Conservation (phyloP, 2,888 invertebrate species). For the Epinotia bilunana region DNA sequence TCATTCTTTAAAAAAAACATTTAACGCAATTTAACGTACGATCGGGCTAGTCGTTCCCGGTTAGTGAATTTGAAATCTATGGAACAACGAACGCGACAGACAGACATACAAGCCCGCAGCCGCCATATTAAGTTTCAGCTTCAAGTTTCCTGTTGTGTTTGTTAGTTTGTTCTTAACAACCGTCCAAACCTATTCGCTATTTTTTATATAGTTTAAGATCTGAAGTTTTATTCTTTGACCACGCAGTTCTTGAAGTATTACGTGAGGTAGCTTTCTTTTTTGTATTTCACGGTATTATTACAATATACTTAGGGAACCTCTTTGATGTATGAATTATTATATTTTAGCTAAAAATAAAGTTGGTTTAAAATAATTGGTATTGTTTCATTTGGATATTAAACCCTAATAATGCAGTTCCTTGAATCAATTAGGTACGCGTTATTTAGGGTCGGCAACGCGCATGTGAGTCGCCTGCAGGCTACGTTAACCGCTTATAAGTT, state of each 20-base stretch:
- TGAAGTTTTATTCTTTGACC: conserved; percentile 55
- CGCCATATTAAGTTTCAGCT: conserved; percentile 42
- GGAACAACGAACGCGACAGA: conserved; percentile 11
- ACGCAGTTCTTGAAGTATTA: conserved; percentile 59
- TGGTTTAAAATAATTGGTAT: conserved; percentile 77
- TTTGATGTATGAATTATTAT: conserved; percentile 85
- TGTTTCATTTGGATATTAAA: conserved; percentile 62
- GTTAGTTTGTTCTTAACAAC: conserved; percentile 63
- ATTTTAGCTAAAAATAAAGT: conserved; percentile 85
- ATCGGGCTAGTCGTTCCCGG: neutral
- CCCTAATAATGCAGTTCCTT: neutral
- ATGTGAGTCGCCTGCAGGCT: too few species aligned
- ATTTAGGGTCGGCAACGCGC: too few species aligned
- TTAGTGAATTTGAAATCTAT: conserved; percentile 17
- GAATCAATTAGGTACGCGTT: too few species aligned
- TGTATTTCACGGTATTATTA: conserved; percentile 77
- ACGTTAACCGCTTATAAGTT: too few species aligned
- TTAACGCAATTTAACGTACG: neutral
- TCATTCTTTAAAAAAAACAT: neutral
- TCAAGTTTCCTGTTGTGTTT: conserved; percentile 46
- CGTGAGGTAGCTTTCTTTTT: conserved; percentile 68
- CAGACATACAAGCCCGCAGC: conserved; percentile 13
- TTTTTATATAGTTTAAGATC: conserved; percentile 60
- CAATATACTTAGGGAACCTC: conserved; percentile 79
- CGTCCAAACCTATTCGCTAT: conserved; percentile 71